Evolutionary conservation across 2,113 vertebrate species (phyloP).

Genomic region (Nannobrachium achirus): DNA sequence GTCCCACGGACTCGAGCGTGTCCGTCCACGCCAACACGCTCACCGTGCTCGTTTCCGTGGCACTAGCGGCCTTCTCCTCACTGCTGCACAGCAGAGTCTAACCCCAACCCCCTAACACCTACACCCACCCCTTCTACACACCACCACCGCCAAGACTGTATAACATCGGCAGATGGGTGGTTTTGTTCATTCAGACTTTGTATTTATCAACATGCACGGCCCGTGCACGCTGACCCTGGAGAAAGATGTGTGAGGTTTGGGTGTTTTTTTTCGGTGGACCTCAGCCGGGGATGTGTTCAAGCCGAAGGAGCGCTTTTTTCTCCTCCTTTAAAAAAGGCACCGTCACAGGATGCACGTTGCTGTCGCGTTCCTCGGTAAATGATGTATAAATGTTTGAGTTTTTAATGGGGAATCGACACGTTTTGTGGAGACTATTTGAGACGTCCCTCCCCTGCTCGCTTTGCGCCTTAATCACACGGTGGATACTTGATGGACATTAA

Average conservation of each 20-base stretch:
- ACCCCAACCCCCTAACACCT: background rate
- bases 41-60: conserved; percentile 41
- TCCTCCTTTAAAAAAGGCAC: background rate
- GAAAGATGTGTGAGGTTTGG: background rate
- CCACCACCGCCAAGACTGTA: conserved; percentile 7
- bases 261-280: background rate
- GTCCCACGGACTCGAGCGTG: background rate
- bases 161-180: conserved; percentile 8
- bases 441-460: background rate
- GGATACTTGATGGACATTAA: conserved; percentile 7
- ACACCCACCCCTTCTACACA: conserved; percentile 1
- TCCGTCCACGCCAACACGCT: background rate
- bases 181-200: background rate
- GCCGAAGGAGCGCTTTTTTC: background rate
- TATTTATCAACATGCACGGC: background rate
- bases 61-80: background rate
- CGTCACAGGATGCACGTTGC: background rate
- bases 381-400: too few relatives aligned
- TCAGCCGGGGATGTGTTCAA: too few relatives aligned
- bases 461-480: background rate
- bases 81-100: conserved; percentile 32
- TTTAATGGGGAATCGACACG: conserved; percentile 13
- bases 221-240: background rate
- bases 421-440: background rate
- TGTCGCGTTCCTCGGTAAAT: too few relatives aligned